Evolutionary conservation across 2,888 invertebrate genomes (phyloP).

Genomic region (Pandemis corylana): DNA sequence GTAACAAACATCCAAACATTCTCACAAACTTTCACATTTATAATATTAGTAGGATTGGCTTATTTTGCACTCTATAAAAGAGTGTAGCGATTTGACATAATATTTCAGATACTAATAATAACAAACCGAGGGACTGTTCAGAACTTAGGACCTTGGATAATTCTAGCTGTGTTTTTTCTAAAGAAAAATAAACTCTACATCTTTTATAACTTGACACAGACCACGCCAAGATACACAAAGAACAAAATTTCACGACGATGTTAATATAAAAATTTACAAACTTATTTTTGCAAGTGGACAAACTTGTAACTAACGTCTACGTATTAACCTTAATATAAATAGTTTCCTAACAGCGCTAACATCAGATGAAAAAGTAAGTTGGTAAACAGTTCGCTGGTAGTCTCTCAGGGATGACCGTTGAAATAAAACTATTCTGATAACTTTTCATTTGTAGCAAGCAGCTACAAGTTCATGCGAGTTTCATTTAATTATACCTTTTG

Average conservation of each 20-base stretch:
- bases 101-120: no score
- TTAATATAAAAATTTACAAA: constrained; percentile 14
- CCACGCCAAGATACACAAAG: no score
- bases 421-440: constrained; percentile 41
- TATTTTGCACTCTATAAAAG: no score
- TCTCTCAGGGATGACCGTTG: constrained; percentile 28
- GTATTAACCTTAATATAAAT: constrained; percentile 6
- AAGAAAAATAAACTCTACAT: no score
- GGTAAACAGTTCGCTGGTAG: constrained; percentile 30
- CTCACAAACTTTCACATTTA: no score
- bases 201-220: no score
- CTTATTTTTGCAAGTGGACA: constrained; percentile 7
- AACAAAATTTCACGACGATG: neutral
- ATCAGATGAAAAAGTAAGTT: constrained; percentile 24
- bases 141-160: no score
- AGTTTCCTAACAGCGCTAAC: constrained; percentile 3
- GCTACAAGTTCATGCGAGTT: constrained; percentile 31
- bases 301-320: neutral
- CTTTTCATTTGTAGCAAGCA: constrained; percentile 37
- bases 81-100: no score
- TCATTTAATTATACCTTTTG: constrained; percentile 30
- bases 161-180: no score
- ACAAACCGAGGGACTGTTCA: no score
- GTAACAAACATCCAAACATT: no score
- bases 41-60: no score